These are phyloP conservation scores for Alosa alosa DNA, from an alignment of 2,113 vertebrate genomes.

Conservation along the genomic window DNA sequence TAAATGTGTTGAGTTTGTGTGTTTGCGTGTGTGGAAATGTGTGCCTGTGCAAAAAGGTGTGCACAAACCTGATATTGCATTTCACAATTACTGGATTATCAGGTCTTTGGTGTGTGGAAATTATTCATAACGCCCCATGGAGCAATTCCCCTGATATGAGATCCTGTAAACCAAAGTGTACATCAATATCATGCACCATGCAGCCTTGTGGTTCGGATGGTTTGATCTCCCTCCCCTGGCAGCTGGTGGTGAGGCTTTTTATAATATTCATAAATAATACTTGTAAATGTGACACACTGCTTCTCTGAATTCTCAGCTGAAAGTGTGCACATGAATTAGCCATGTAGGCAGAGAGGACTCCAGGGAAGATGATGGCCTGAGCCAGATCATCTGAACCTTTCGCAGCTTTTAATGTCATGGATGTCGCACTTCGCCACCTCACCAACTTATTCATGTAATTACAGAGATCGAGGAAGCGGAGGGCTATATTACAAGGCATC, in stretches of 20 bases:
- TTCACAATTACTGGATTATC: background rate
- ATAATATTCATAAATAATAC: background rate
- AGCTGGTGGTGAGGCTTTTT: background rate
- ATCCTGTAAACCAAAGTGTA: background rate
- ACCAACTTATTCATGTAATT: background rate
- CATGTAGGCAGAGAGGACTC: background rate
- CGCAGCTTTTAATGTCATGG: background rate
- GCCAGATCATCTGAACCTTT: background rate
- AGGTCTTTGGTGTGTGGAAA: background rate
- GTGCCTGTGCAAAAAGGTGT: background rate
- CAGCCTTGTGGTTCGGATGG: background rate
- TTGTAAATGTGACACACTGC: background rate
- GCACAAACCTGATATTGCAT: background rate
- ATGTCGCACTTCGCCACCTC: background rate
- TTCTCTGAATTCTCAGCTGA: background rate
- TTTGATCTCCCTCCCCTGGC: background rate
- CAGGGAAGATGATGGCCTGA: background rate
- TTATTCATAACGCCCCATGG: background rate
- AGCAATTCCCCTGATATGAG: background rate
- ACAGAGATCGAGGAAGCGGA: background rate
- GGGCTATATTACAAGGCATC: background rate
- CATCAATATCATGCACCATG: background rate
- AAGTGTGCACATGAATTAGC: background rate
- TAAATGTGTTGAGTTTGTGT: background rate
- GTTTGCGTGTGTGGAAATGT: background rate